Percentiles rank a stretch among this genome's conserved stretches.
Evolutionary conservation across 2,797 vertebrate species (phyloP).

Genomic region (Tapera naevia): DNA sequence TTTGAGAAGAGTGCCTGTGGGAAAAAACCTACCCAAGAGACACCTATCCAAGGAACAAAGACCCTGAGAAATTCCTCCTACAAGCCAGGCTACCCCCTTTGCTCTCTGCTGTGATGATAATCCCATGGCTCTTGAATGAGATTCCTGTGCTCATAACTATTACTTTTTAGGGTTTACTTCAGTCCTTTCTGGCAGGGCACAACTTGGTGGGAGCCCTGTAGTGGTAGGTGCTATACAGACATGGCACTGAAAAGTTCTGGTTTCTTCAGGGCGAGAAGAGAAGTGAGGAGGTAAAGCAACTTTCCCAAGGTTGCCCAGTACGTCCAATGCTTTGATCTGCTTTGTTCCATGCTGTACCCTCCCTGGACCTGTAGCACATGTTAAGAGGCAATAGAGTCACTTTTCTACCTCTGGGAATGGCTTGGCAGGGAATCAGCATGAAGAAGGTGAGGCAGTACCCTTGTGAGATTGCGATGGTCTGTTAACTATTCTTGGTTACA

Average conservation of each 20-base stretch:
- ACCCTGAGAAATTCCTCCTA: background rate
- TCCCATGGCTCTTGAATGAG: background rate
- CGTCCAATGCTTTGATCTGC: background rate
- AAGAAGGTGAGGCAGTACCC: background rate
- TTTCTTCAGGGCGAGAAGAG: background rate
- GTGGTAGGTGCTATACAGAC: background rate
- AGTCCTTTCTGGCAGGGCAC: background rate
- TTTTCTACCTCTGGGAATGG: background rate
- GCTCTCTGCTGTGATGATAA: background rate
- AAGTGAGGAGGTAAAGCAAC: background rate
- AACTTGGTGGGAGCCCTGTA: background rate
- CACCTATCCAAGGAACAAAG: background rate
- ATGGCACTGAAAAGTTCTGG: background rate
- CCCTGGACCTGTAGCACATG: background rate
- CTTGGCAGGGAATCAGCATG: background rate
- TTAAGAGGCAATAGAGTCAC: rapidly evolving
- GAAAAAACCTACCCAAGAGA: background rate
- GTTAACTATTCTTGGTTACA: background rate
- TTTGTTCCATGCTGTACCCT: background rate
- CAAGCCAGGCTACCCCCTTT: background rate
- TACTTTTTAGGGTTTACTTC: background rate
- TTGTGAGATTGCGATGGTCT: background rate
- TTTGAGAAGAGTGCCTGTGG: background rate
- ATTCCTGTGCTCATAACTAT: background rate
- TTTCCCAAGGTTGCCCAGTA: background rate